phyloP scores from a whole-genome alignment of 2,113 vertebrate species.

The Rhinolophus sinicus region DNA sequence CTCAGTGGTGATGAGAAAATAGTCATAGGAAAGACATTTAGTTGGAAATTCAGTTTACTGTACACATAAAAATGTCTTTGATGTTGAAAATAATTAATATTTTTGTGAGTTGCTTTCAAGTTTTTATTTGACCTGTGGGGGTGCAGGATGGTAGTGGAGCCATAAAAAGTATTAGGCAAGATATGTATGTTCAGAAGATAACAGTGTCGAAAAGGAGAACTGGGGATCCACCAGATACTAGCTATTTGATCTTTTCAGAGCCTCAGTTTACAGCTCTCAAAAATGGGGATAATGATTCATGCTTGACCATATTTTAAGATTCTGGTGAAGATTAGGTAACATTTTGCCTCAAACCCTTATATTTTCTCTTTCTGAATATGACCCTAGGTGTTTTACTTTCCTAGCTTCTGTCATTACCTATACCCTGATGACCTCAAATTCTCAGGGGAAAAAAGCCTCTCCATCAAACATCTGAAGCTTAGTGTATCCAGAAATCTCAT shows the following conservation, averaged over 20 bases:
- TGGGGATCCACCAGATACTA: neutral
- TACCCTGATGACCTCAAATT: neutral
- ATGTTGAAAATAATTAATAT: slow-evolving; percentile 79
- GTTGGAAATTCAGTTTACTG: slow-evolving; percentile 79
- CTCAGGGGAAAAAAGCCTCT: neutral
- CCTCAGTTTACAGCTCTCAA: slow-evolving; percentile 39
- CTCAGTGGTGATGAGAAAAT: slow-evolving; percentile 68
- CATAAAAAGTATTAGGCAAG: neutral
- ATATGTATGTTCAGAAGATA: neutral
- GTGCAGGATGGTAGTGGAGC: neutral
- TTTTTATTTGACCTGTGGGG: slow-evolving; percentile 62
- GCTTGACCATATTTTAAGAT: neutral
- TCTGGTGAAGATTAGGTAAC: neutral
- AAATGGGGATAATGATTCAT: neutral
- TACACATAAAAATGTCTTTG: slow-evolving; percentile 79
- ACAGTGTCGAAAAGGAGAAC: neutral
- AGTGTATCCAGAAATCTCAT: neutral
- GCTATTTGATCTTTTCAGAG: neutral
- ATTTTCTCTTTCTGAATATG: neutral
- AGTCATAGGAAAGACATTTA: slow-evolving; percentile 79
- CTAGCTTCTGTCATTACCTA: neutral
- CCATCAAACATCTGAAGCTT: neutral
- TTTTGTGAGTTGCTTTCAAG: slow-evolving; percentile 66
- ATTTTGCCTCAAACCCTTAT: neutral
- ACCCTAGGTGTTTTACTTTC: neutral